Evolutionary conservation across 1,140 invertebrate species (phyloP).

Genomic region (Cardiocondyla obscurior): DNA sequence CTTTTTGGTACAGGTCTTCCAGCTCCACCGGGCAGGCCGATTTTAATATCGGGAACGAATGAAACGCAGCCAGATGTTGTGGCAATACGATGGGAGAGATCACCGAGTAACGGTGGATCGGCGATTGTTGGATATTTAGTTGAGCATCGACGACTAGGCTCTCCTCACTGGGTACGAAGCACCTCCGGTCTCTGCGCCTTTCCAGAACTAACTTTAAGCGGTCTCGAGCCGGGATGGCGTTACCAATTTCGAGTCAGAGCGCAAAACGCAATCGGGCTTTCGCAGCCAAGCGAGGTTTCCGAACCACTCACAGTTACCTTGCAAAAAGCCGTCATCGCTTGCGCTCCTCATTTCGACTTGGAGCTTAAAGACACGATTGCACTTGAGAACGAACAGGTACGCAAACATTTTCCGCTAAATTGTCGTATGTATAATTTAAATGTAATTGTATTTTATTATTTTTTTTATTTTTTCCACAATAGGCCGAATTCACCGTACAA

Average conservation of each 20-base stretch:
- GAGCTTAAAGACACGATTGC: conserved; percentile 87
- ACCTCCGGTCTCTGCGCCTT: conserved; percentile 88
- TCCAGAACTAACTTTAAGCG: conserved; percentile 90
- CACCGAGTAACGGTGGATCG: conserved; percentile 93
- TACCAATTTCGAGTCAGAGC: conserved; percentile 96
- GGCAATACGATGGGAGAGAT: conserved; percentile 93
- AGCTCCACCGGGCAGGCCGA: conserved; percentile 90
- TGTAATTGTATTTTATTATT: too few relatives aligned
- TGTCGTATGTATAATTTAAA: too few relatives aligned
- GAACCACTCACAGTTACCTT: conserved; percentile 90
- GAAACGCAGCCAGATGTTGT: conserved; percentile 92
- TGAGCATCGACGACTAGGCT: conserved; percentile 90
- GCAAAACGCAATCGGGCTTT: conserved; percentile 92
- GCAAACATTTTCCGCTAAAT: background rate
- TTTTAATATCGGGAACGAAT: conserved; percentile 87
- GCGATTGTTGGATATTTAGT: conserved; percentile 93
- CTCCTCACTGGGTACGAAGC: conserved; percentile 90
- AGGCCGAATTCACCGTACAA: conserved; percentile 92
- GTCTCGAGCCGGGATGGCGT: conserved; percentile 92
- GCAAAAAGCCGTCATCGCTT: conserved; percentile 85
- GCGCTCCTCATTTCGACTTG: conserved; percentile 88
- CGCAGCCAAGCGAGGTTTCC: conserved; percentile 90
- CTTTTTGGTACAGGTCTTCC: conserved; percentile 88
- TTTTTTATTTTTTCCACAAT: background rate
- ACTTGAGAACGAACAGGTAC: conserved; percentile 90